Conservation (phyloP, 2,888 invertebrate genomes). For the Rotaria magnacalcarata region DNA sequence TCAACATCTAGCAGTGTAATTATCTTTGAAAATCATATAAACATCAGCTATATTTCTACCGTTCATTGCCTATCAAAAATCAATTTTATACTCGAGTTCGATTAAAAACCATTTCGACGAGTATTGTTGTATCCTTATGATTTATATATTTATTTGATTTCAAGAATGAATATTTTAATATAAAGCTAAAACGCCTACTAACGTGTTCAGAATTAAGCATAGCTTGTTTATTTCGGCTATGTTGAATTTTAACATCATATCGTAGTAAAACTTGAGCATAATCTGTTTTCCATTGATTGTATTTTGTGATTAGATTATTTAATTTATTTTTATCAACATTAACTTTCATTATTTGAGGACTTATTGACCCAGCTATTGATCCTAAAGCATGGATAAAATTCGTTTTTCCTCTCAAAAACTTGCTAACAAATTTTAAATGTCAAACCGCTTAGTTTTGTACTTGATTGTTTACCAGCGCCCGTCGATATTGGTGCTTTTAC, state of each 20-base stretch:
- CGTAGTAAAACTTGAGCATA: neutral
- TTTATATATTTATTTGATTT: no score
- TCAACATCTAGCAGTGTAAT: no score
- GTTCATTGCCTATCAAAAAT: no score
- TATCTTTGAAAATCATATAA: no score
- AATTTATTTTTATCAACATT: neutral
- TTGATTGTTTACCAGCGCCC: neutral
- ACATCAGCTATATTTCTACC: no score
- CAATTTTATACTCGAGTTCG: no score
- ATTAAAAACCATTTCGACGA: no score
- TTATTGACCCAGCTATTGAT: neutral
- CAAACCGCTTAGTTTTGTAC: neutral
- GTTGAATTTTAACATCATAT: neutral
- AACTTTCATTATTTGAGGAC: constrained; percentile 17
- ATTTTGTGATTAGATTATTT: neutral
- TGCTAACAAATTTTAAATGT: neutral
- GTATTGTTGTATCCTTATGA: no score
- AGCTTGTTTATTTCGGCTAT: neutral
- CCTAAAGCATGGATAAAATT: neutral
- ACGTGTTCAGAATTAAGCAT: constrained; percentile 33
- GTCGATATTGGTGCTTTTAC: neutral
- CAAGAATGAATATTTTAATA: no score
- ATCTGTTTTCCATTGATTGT: neutral
- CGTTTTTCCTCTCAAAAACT: no score
- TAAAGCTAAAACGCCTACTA: neutral